Percentiles rank a stretch among this genome's conserved stretches.
Evolutionary conservation across 2,888 invertebrate species (phyloP).

Genomic region (Stratiomys singularior): DNA sequence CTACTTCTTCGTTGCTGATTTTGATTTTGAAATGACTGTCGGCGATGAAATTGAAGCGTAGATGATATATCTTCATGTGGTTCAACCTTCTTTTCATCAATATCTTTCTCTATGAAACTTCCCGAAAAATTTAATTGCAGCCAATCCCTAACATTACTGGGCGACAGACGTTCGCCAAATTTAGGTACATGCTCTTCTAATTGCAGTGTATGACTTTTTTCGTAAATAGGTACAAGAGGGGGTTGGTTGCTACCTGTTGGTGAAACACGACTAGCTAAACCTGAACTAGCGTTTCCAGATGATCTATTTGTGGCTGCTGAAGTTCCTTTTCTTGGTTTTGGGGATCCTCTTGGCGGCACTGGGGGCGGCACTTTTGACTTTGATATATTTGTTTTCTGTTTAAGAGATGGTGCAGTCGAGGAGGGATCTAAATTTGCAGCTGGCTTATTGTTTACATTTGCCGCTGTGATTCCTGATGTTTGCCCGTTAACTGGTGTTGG

Average conservation of each 20-base stretch:
- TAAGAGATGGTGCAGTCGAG: conserved; percentile 75
- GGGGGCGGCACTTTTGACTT: conserved; percentile 87
- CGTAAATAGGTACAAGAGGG: conserved; percentile 23
- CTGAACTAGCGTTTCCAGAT: conserved; percentile 14
- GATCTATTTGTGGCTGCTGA: conserved; percentile 33
- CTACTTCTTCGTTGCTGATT: conserved; percentile 58
- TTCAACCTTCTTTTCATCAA: not conserved
- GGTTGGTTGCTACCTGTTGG: conserved; percentile 52
- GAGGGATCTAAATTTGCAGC: conserved; percentile 70
- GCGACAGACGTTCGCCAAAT: conserved; percentile 63
- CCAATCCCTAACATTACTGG: conserved; percentile 65
- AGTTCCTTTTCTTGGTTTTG: conserved; percentile 70
- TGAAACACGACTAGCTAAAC: conserved; percentile 49
- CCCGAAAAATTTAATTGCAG: conserved; percentile 59
- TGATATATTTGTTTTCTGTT: conserved; percentile 73
- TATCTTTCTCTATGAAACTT: conserved; percentile 12
- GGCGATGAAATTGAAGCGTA: not conserved
- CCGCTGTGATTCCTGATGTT: conserved; percentile 7
- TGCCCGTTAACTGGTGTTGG: conserved; percentile 63
- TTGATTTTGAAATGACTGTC: not conserved
- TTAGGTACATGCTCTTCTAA: conserved; percentile 57
- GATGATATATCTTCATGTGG: not conserved
- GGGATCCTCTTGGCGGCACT: conserved; percentile 86
- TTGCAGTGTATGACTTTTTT: conserved; percentile 52
- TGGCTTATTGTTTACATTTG: conserved; percentile 54